phyloP scores from a whole-genome alignment of 2,113 vertebrate species.

The Aphyosemion australe region DNA sequence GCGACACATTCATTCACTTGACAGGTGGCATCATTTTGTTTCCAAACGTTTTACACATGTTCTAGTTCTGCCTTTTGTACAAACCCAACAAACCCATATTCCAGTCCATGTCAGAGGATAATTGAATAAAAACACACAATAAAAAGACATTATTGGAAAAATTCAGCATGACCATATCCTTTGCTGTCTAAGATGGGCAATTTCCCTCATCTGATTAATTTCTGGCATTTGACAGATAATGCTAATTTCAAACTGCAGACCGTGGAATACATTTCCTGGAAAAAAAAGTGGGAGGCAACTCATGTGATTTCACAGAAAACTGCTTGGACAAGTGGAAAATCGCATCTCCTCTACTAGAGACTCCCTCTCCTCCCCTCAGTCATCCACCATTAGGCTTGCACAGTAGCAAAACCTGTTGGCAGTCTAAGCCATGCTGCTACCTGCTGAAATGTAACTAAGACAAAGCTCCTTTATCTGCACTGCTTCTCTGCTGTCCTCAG shows the following conservation, averaged over 20 bases:
- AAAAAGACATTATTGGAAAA: background rate
- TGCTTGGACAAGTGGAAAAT: constrained; percentile 76
- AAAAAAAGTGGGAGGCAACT: constrained; percentile 25
- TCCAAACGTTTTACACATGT: constrained; percentile 11
- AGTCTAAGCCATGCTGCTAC: constrained; percentile 67
- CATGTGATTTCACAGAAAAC: constrained; percentile 60
- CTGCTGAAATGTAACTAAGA: constrained; percentile 74
- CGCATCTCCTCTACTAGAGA: constrained; percentile 61
- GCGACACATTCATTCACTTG: constrained; percentile 18
- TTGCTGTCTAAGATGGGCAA: background rate
- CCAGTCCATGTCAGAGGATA: background rate
- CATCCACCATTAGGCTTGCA: constrained; percentile 74
- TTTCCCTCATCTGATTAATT: constrained; percentile 8
- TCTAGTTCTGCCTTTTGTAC: background rate
- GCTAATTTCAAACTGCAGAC: constrained; percentile 10
- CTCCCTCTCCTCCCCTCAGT: constrained; percentile 68
- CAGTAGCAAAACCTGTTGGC: constrained; percentile 76
- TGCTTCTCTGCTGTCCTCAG: constrained; percentile 66
- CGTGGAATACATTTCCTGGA: constrained; percentile 2
- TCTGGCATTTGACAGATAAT: constrained; percentile 17
- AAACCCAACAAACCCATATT: background rate
- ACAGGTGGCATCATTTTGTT: constrained; percentile 6
- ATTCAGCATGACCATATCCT: background rate
- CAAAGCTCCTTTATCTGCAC: constrained; percentile 75
- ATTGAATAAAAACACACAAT: constrained; percentile 2